Base-by-base conservation (phyloP, 2,113 vertebrate genomes). In the Addax nasomaculatus region DNA sequence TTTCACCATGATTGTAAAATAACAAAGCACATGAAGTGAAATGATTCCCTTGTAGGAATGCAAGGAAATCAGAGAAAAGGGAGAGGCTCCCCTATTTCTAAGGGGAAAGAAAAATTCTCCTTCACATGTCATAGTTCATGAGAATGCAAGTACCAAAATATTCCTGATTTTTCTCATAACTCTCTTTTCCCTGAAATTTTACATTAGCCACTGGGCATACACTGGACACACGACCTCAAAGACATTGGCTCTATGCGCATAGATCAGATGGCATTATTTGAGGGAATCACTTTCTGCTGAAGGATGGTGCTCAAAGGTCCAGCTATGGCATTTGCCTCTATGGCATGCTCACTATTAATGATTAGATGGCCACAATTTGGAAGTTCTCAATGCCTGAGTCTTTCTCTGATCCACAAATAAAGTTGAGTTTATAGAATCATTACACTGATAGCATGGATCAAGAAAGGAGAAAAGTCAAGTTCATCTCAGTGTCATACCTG, bases 1-100 rank as follows among this genome's bases (percentile, higher is more conserved):
- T 97, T 86, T 93, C 86, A 62, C 70, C 79, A 36, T 49, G 88
- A 95, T 58, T 89, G 79, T 97, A 96, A 97, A 89, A 95, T 86
- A 95, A 93, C 70, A 96, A 97, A 94, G 78, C 36, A 27, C 45
- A 67, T 1, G 0, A 45, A 70, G 51, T 58, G 53, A 91, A 85
- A 53, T 73, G 57, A 91, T 60, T 73, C 78, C 89, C 67, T 58
- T 84, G 45, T 29, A 89, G 93, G 85, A 92, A 81, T 21, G n/a
- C 78, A 92, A 73, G 90, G 78, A 95, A 93, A 55, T 62, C 19
- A 86, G 45, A 86, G 49, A 84, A 11, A 91, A 60, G 39, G 19
- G 30, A 43, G 8, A 96, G 73, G 83, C 80, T 19, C 17, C 13
- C 30, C 36, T 11, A 29, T 14, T 83, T n/a, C 45, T 36, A 21